Evolutionary conservation across 2,888 invertebrate genomes (phyloP).

Genomic region (Elmis aenea): DNA sequence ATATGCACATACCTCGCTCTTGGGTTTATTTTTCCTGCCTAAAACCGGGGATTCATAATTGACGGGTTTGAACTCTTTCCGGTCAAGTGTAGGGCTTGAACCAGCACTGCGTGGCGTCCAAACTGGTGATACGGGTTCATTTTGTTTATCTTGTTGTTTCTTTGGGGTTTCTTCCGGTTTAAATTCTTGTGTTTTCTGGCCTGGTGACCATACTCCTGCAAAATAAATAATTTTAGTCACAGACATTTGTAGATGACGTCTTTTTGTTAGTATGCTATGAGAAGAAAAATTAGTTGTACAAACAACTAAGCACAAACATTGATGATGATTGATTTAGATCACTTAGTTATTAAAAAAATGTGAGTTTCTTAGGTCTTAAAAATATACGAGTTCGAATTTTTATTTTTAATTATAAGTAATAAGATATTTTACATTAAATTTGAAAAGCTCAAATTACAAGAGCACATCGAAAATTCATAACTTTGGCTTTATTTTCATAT

Average conservation of each 20-base stretch:
- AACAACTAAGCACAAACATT: neutral
- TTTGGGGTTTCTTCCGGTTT: slow-evolving; percentile 15
- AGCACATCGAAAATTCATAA: no score
- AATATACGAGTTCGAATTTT: no score
- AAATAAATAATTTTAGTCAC: no score
- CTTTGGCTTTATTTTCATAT: no score
- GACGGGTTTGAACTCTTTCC: slow-evolving; percentile 77
- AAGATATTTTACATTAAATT: no score
- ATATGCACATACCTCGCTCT: slow-evolving; percentile 40
- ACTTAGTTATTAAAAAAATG: no score
- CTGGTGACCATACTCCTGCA: slow-evolving; percentile 58
- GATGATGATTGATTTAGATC: no score
- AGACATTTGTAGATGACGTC: no score
- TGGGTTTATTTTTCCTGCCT: slow-evolving; percentile 49
- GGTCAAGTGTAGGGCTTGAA: slow-evolving; percentile 66
- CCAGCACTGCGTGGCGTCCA: slow-evolving; percentile 73
- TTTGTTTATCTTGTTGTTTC: slow-evolving; percentile 28
- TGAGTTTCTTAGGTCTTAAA: no score
- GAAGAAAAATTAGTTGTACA: slow-evolving; percentile 3
- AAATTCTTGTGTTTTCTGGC: slow-evolving; percentile 36
- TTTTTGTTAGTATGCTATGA: slow-evolving; percentile 5
- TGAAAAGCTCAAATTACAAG: no score
- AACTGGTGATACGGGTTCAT: slow-evolving; percentile 62
- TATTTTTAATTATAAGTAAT: no score
- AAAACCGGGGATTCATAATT: slow-evolving; percentile 66